Evolutionary conservation across 2,888 invertebrate species (phyloP), one percentile per base, ranked within the genome.

Genomic region (Kryphioiulus occultus): DNA sequence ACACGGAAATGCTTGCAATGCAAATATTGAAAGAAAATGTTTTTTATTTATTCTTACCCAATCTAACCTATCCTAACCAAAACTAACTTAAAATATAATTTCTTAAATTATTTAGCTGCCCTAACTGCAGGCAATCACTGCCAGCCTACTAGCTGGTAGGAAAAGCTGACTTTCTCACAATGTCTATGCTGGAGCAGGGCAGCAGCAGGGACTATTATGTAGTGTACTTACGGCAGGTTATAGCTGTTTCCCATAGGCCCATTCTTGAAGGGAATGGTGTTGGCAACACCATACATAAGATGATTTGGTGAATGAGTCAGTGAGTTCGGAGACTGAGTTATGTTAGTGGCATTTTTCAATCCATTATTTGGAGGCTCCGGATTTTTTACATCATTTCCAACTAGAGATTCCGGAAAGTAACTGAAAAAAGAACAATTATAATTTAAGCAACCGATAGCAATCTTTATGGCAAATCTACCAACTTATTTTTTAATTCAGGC

Each of bases 361-460:
- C 86, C 86, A 59, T 53, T 86, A 15, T 53, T 53, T 47, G 53
- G 47, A 26, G 86, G 86, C 30, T 86, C 86, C 35, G 87, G 78
- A 87, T 87, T 78, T 85, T 89, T 89, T 85, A 89, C 42, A 35
- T 89, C 89, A 86, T 35, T 88, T n/a, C 59, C 89, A n/a, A 89
- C 87, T 83, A 93, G 91, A 39, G 93, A 93, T 89, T 93, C 93
- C 85, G 93, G 93, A 90, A 93, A 93, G 89, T 93, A 93, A 89
- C 93, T 93, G 90, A 44, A 89, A 68, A 85, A 44, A 12, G n/a
- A 85, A 12, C 0, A 78, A 78, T 3, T 2, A 17, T 15, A 78
- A 15, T 15, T 78, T 78, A 78, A 30, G 10, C 15, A 30, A 17
- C 68, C 15, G 15, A 26, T 26, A 12, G 4, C 10, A 26, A 78